Percentiles rank a stretch among this genome's conserved stretches.
These are phyloP conservation scores for Drosophila busckii DNA, from an alignment of 1,140 invertebrate species.

Conservation along the genomic window DNA sequence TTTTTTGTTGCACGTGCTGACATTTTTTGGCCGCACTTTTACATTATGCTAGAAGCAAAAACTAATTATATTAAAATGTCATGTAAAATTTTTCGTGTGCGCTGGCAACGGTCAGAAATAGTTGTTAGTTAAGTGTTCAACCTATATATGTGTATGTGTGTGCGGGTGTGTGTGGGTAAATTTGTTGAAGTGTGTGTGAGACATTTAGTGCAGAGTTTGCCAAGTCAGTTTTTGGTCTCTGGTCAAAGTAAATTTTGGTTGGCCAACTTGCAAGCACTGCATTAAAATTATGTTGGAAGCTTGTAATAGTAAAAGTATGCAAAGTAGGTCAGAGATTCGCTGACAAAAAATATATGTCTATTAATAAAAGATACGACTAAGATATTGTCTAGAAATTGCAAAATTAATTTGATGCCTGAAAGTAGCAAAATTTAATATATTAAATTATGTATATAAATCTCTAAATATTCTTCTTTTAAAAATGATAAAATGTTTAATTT, in stretches of 20 bases:
- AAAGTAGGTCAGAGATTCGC: no score
- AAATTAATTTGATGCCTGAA: no score
- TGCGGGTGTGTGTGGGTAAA: neutral
- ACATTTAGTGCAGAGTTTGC: constrained; percentile 57
- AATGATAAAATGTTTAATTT: no score
- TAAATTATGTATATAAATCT: no score
- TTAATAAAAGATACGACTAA: no score
- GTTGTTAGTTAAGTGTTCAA: constrained; percentile 39
- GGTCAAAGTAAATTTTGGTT: constrained; percentile 25
- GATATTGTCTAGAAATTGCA: neutral
- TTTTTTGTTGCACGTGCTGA: constrained; percentile 46
- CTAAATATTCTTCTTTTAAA: no score
- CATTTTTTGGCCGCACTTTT: constrained; percentile 74
- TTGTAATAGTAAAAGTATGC: constrained; percentile 19
- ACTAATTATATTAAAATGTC: constrained; percentile 76
- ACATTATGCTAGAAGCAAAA: constrained; percentile 69
- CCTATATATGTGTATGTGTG: constrained; percentile 9
- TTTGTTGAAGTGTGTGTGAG: constrained; percentile 20
- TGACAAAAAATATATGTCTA: no score
- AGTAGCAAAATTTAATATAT: no score
- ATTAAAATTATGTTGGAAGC: constrained; percentile 29
- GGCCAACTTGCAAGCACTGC: constrained; percentile 12
- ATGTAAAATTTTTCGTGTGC: constrained; percentile 57
- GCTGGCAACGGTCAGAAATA: constrained; percentile 52
- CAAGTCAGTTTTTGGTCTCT: constrained; percentile 55